Conservation (phyloP, 1,140 invertebrate genomes). For the Paraescarpia echinospica region DNA sequence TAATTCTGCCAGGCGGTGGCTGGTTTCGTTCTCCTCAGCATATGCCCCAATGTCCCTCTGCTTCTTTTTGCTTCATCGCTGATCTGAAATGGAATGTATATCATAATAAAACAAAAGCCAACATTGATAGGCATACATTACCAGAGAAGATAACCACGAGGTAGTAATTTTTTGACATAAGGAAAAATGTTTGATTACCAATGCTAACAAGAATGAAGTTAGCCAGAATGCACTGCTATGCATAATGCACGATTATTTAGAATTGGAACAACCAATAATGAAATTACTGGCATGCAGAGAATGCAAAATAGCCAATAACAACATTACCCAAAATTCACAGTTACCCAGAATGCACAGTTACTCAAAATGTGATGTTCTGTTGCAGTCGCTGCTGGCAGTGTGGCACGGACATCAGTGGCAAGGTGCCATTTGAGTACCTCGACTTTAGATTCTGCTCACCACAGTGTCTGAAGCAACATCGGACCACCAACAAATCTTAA, state of each 20-base stretch:
- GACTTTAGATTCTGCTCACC: constrained; percentile 77
- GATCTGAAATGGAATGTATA: too few species aligned
- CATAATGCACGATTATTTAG: not conserved
- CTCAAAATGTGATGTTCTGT: constrained; percentile 16
- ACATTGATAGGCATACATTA: too few species aligned
- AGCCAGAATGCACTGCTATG: not conserved
- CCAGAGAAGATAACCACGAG: too few species aligned
- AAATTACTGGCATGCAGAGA: not conserved
- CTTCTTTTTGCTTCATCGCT: too few species aligned
- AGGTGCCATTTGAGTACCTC: constrained; percentile 78
- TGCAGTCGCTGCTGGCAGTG: constrained; percentile 75
- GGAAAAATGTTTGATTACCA: not conserved
- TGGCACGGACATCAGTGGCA: constrained; percentile 70
- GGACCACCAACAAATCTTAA: constrained; percentile 27
- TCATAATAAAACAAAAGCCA: too few species aligned
- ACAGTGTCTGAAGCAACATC: constrained; percentile 75
- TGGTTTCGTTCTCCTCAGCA: too few species aligned
- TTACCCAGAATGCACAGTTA: not conserved
- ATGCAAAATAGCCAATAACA: too few species aligned
- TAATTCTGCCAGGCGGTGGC: too few species aligned
- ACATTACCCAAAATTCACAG: not conserved
- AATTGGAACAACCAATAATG: not conserved
- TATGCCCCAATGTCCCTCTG: too few species aligned
- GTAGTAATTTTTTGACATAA: too few species aligned
- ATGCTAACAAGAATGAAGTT: not conserved